Base-by-base conservation (phyloP, 2,113 vertebrate species). In the Anolis sagrei region DNA sequence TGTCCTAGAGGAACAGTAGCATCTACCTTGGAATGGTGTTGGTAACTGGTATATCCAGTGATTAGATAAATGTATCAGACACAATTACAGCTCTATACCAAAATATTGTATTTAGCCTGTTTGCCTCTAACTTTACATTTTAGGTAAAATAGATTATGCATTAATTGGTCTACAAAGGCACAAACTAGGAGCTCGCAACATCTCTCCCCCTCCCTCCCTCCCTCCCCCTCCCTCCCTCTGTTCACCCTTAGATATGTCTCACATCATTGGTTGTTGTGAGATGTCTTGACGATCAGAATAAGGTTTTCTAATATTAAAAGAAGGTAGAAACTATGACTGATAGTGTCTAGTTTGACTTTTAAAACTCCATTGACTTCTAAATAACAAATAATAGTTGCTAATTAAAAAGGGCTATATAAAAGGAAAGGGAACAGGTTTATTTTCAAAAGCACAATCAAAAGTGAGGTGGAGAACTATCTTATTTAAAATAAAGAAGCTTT, bases 401-500 rank as follows among this genome's bases (percentile, higher is more conserved):
- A 54, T 54, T 25, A 82, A 69, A 36, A 44, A 13, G 66, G 69
- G 16, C n/a, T 54, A 1, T 34, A 25, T 14, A n/a, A 34, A 78
- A 70, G 27, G 25, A n/a, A 16, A 14, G 8, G 23, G 49, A 14
- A 62, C 8, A 70, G 10, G 6, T 78, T 51, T 78, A 39, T 70
- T 16, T 76, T 39, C 39, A 66, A 4, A 48, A 76, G 5, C 14
- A 70, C 39, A 51, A 72, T 5, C 19, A 84, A 66, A 79, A 39
- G 36, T 27, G 18, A 68, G 70, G n/a, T 48, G 5, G 8, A 34
- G 0, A 76, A 7, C 84, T 77, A 70, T 82, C 0, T 87, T n/a
- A n/a, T 82, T 90, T 86, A 54, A 82, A 84, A 82, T 84, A 11
- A 27, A 77, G 64, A 1, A 5, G 1, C 32, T 23, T 76, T 80